Evolutionary conservation across 2,113 vertebrate species (phyloP), one percentile per base, ranked within the genome.

Genomic region (human): DNA sequence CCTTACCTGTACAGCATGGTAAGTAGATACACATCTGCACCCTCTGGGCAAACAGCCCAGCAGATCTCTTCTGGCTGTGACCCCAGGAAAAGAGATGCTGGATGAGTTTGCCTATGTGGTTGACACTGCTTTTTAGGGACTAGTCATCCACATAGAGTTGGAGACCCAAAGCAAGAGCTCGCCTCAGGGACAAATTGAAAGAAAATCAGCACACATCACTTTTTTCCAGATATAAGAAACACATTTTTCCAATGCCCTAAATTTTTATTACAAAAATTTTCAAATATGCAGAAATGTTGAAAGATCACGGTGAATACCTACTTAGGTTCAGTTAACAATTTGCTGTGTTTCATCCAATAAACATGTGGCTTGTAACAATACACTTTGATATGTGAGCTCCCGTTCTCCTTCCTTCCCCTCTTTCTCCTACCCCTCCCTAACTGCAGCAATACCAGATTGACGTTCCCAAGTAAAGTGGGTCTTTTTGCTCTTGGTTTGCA

Each of bases 1-100:
- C 99, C 99, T 6, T 99, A 99, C 96, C 99, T 99, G 38, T 99
- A 99, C 98, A 99, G 99, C 88, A 99, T 99, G 66, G 99, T 99
- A 97, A 99, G 99, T 99, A 98, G 81, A 52, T 27, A 38, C 23
- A 3, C 1, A 4, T 50, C 48, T 7, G n/a, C 0, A 6, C 40
- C n/a, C 16, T 88, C 38, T 0, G 0, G 25, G 30, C 2, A 5
- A 57, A 35, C 14, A 35, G 48, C 32, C 25, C 35, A 1, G 20
- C 35, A 4, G 14, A 11, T 48, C 32, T 88, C 84, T 48, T 50
- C 48, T n/a, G 61, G 55, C 23, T 88, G 45, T 92, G 40, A 40
- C 40, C 38, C 9, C 30, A 8, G 83, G 13, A 91, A 64, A 68
- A 27, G 50, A 35, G n/a, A 76, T 38, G 43, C 57, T 35, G 18